phyloP scores from a whole-genome alignment of 2,888 invertebrate species.

The Platycheirus rosarum region DNA sequence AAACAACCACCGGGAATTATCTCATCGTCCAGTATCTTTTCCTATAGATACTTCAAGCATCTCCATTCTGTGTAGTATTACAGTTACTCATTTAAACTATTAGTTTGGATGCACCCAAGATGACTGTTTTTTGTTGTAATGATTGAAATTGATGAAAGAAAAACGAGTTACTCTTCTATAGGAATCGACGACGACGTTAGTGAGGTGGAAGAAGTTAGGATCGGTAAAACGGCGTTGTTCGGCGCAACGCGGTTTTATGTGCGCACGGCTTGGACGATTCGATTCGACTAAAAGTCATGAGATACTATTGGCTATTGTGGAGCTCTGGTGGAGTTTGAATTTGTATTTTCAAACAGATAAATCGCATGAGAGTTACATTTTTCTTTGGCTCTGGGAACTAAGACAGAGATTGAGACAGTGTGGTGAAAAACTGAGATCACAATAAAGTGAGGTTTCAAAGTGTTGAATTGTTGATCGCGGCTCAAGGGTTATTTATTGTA shows the following conservation, averaged over 20 bases:
- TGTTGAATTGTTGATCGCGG: constrained; percentile 21
- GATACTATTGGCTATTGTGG: constrained; percentile 38
- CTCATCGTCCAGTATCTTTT: constrained; percentile 42
- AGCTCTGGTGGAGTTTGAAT: constrained; percentile 32
- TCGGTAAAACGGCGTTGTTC: constrained; percentile 5
- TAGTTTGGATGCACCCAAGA: constrained; percentile 39
- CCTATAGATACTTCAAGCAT: constrained; percentile 10
- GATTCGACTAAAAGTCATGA: constrained; percentile 66
- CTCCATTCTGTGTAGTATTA: constrained; percentile 5
- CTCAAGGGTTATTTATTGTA: too few relatives aligned
- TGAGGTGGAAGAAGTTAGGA: not conserved
- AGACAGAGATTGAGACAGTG: not conserved
- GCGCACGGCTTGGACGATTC: constrained; percentile 63
- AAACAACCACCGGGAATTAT: constrained; percentile 44
- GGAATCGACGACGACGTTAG: not conserved
- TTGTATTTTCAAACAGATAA: constrained; percentile 21
- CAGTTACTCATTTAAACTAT: constrained; percentile 33
- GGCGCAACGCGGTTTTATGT: constrained; percentile 51
- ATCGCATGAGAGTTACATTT: constrained; percentile 62
- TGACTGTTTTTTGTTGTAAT: constrained; percentile 22
- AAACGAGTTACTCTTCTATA: constrained; percentile 56
- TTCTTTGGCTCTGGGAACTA: constrained; percentile 4
- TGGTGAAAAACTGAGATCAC: constrained; percentile 49
- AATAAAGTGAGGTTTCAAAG: constrained; percentile 9
- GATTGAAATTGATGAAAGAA: constrained; percentile 35